These are phyloP conservation scores for Pseudomyrmex cubaensis DNA, from an alignment of 1,140 invertebrate genomes.

Conservation along the genomic window DNA sequence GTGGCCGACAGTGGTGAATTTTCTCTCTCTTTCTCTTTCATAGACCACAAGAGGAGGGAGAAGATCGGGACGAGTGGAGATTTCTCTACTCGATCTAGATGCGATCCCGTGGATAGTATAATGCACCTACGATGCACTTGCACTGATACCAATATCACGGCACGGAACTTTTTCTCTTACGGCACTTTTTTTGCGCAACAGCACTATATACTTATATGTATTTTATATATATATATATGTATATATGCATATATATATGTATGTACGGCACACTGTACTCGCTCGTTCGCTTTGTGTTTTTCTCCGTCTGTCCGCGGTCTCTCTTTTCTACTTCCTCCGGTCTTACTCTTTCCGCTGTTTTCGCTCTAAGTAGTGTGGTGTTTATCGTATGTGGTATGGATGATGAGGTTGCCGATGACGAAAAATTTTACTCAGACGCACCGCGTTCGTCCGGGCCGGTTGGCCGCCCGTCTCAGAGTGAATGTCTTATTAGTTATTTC, in stretches of 20 bases:
- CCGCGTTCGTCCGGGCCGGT: conserved; percentile 84
- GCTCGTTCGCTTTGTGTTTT: not conserved
- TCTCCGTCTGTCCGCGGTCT: not conserved
- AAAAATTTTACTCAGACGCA: conserved; percentile 78
- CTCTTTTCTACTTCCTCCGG: not conserved
- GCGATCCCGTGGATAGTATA: conserved; percentile 11
- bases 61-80: conserved; percentile 23
- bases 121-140: conserved; percentile 56
- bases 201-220: conserved; percentile 12
- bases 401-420: conserved; percentile 64
- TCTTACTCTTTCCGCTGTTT: conserved; percentile 53
- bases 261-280: not conserved
- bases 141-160: conserved; percentile 62
- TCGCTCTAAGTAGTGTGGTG: conserved; percentile 53
- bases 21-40: conserved; percentile 16
- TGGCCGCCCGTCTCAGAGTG: conserved; percentile 85
- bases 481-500: conserved; percentile 86
- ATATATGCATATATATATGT: too few species aligned
- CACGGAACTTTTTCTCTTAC: conserved; percentile 5
- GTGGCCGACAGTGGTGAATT: conserved; percentile 5
- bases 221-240: too few species aligned
- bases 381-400: conserved; percentile 64
- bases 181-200: conserved; percentile 19
- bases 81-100: not conserved
- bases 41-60: not conserved